phyloP scores from a whole-genome alignment of 2,888 invertebrate species.

The Galeruca laticollis region DNA sequence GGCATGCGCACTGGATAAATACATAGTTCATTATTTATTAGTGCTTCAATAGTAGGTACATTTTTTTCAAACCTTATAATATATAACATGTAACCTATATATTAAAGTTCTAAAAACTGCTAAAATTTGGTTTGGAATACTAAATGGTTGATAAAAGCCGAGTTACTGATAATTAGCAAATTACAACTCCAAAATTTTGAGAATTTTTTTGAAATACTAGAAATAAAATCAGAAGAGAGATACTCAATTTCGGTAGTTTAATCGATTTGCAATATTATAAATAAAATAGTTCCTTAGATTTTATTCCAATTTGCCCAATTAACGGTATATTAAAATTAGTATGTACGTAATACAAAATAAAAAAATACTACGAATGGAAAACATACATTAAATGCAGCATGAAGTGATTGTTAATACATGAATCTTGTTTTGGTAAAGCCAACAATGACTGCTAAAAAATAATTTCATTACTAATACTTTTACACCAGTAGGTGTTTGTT shows the following conservation, averaged over 20 bases:
- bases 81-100: conserved; percentile 58
- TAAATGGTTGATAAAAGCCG: conserved; percentile 21
- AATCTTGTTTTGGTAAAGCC: conserved; percentile 41
- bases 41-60: conserved; percentile 46
- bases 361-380: conserved; percentile 9
- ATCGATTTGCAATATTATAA: neutral
- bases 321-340: neutral
- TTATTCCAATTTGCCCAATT: neutral
- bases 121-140: conserved; percentile 47
- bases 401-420: conserved; percentile 39
- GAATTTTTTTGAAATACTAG: too few relatives aligned
- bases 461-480: neutral
- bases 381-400: conserved; percentile 30
- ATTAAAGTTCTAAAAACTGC: conserved; percentile 52
- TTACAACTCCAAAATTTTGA: too few relatives aligned
- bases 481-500: too few relatives aligned
- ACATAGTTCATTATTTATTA: conserved; percentile 50
- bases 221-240: too few relatives aligned
- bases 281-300: neutral
- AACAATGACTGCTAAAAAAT: neutral
- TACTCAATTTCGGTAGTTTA: too few relatives aligned
- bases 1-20: conserved; percentile 50
- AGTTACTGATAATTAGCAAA: too few relatives aligned
- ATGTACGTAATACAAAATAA: neutral
- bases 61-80: conserved; percentile 53